phyloP scores from a whole-genome alignment of 2,888 invertebrate species.

The Cylindroiulus punctatus region DNA sequence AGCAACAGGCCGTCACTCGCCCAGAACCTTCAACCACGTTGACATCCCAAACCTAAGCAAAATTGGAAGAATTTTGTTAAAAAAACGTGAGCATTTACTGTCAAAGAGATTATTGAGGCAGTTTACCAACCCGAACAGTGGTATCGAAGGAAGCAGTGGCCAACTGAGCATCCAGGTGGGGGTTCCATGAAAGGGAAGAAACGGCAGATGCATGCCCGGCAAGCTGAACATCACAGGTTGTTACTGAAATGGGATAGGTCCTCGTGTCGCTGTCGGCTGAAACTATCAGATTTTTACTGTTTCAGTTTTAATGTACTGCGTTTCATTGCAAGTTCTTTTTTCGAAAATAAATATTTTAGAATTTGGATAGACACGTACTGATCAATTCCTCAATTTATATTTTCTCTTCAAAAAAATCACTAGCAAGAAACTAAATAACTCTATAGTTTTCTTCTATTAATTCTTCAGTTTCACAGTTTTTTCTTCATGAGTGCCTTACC shows the following conservation, averaged over 20 bases:
- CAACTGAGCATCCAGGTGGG: conserved; percentile 74
- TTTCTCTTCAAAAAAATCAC: too few species aligned
- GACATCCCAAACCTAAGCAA: conserved; percentile 73
- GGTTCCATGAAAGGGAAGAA: conserved; percentile 75
- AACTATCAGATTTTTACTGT: not conserved
- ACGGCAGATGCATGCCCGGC: conserved; percentile 71
- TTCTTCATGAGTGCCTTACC: not conserved
- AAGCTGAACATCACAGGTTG: conserved; percentile 59
- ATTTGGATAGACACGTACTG: too few species aligned
- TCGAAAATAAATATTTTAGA: too few species aligned
- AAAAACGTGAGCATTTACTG: not conserved
- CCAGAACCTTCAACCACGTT: conserved; percentile 66
- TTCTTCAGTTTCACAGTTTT: too few species aligned
- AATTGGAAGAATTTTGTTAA: not conserved
- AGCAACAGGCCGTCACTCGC: conserved; percentile 72
- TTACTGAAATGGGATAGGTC: conserved; percentile 56
- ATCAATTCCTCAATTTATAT: too few species aligned
- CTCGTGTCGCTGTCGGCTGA: not conserved
- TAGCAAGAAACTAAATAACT: too few species aligned
- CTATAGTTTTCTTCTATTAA: too few species aligned
- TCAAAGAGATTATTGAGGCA: not conserved
- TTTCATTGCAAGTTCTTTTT: too few species aligned
- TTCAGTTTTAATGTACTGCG: too few species aligned
- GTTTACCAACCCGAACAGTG: conserved; percentile 66
- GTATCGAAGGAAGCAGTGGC: conserved; percentile 77